phyloP scores from a whole-genome alignment of 2,113 vertebrate species.

The Taurulus bubalis region DNA sequence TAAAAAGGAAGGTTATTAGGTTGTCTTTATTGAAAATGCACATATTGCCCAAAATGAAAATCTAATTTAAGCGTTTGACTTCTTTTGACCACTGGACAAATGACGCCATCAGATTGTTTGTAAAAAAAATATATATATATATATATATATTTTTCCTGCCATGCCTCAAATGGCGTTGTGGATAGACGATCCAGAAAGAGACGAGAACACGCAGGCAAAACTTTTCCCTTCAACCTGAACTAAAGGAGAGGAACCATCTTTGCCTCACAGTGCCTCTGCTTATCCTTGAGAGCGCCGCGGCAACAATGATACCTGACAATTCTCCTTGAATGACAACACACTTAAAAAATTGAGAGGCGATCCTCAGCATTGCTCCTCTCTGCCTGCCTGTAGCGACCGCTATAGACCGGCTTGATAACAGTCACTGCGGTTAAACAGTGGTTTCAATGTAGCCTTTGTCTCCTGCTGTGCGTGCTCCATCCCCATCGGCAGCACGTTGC shows the following conservation, averaged over 20 bases:
- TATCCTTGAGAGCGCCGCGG: constrained; percentile 52
- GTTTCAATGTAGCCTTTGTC: constrained; percentile 61
- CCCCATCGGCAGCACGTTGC: constrained; percentile 28
- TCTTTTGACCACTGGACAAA: constrained; percentile 20
- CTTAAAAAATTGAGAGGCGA: constrained; percentile 32
- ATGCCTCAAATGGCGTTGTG: constrained; percentile 7
- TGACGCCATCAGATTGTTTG: not conserved
- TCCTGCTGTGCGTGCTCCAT: constrained; percentile 35
- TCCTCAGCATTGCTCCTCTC: constrained; percentile 14
- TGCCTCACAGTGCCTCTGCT: constrained; percentile 29
- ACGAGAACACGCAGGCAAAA: constrained; percentile 17
- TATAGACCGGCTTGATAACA: constrained; percentile 29
- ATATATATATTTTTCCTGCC: constrained; percentile 5
- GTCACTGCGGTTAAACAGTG: constrained; percentile 41
- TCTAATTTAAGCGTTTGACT: not conserved
- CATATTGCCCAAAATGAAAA: constrained; percentile 5
- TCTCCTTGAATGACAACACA: constrained; percentile 51
- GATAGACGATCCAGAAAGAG: constrained; percentile 12
- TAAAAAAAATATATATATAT: too few relatives aligned
- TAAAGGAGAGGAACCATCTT: constrained; percentile 16
- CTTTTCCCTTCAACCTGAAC: constrained; percentile 24
- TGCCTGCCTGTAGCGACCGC: constrained; percentile 25
- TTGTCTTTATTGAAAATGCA: constrained; percentile 1
- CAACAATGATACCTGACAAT: constrained; percentile 44
- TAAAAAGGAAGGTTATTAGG: not conserved